These are phyloP conservation scores for Sitophilus oryzae DNA, from an alignment of 1,140 invertebrate species.

Conservation along the genomic window DNA sequence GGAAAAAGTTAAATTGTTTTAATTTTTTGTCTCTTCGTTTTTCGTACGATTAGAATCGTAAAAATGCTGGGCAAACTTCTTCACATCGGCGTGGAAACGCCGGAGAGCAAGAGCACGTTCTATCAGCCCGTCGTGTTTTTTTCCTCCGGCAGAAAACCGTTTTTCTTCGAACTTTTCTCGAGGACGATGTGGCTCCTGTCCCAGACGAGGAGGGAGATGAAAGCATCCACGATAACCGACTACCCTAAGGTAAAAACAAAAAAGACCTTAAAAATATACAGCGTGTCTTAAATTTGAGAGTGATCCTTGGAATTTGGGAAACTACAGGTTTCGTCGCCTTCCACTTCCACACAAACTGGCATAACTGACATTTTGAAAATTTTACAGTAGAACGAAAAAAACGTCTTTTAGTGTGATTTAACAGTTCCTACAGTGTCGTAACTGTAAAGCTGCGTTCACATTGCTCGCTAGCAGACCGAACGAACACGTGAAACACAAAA, in stretches of 20 bases:
- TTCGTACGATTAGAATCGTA: slow-evolving; percentile 33
- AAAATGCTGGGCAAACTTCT: slow-evolving; percentile 35
- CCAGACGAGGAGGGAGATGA: slow-evolving; percentile 40
- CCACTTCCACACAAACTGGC: no score
- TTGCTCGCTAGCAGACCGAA: no score
- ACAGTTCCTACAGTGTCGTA: no score
- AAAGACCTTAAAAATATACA: neutral
- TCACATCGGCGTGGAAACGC: slow-evolving; percentile 31
- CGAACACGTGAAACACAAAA: no score
- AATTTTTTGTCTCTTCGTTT: no score
- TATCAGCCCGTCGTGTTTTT: slow-evolving; percentile 38
- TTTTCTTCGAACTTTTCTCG: slow-evolving; percentile 40
- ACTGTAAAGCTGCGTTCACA: no score
- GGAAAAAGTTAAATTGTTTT: no score
- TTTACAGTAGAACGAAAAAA: no score
- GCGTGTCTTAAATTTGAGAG: neutral
- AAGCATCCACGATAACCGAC: slow-evolving; percentile 32
- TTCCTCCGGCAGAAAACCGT: slow-evolving; percentile 28
- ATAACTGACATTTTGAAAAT: no score
- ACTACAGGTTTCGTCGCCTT: no score
- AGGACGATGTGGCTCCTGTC: slow-evolving; percentile 39
- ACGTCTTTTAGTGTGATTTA: no score
- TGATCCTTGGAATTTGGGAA: no score
- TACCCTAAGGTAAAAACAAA: slow-evolving; percentile 32
- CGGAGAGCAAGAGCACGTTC: slow-evolving; percentile 27